A percentile compares a stretch with the other conserved stretches of the same genome.
Conservation (phyloP, 1,140 invertebrate genomes). For the Lordiphosa mommai region DNA sequence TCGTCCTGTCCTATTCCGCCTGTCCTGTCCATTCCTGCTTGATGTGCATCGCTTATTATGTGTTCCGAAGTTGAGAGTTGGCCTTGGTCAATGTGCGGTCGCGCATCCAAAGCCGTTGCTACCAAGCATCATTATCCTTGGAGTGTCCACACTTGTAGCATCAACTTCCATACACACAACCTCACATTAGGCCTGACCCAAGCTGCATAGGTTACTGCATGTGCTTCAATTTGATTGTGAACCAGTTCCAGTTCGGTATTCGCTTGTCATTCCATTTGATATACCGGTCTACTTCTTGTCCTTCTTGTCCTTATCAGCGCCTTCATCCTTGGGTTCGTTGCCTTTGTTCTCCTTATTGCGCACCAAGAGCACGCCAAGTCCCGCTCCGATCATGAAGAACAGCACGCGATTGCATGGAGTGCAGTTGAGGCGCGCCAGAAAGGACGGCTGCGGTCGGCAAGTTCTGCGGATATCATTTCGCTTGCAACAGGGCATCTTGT, state of each 20-base stretch:
- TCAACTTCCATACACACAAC: constrained; percentile 1
- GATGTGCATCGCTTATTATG: not conserved
- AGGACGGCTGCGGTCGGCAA: constrained; percentile 33
- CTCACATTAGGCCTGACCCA: not conserved
- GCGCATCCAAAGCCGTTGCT: constrained; percentile 1
- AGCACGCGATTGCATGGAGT: constrained; percentile 44
- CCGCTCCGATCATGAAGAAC: constrained; percentile 49
- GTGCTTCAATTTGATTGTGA: too few relatives aligned
- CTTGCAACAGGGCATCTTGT: constrained; percentile 34
- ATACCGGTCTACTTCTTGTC: constrained; percentile 10
- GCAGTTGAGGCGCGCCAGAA: constrained; percentile 53
- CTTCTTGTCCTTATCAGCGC: constrained; percentile 4
- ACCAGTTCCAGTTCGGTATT: too few relatives aligned
- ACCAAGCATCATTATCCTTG: not conserved
- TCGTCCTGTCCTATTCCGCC: too few relatives aligned
- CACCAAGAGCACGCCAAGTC: constrained; percentile 22
- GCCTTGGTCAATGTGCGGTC: not conserved
- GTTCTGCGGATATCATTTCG: constrained; percentile 26
- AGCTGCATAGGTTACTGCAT: not conserved
- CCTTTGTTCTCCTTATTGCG: constrained; percentile 17
- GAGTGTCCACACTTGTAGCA: not conserved
- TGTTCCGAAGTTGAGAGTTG: not conserved
- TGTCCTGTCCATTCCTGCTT: too few relatives aligned
- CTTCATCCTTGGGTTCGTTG: constrained; percentile 10
- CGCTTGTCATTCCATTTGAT: too few relatives aligned